Evolutionary conservation across 2,888 invertebrate species (phyloP), one percentile per base, ranked within the genome.

Genomic region (Zhuqinia jingwanae): DNA sequence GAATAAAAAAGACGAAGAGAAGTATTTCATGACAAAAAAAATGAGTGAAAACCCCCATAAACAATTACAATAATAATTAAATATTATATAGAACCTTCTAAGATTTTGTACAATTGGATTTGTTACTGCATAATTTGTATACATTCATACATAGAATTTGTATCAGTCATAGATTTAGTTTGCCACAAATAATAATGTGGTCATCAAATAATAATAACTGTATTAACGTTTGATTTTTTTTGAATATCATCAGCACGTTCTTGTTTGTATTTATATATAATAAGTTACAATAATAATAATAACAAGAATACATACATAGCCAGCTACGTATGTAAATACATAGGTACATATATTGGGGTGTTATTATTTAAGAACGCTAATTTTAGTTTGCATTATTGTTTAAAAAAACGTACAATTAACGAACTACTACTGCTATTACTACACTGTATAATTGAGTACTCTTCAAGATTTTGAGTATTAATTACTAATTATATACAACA

Each of bases 1-100:
- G n/a, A n/a, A n/a, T n/a, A n/a, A n/a, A n/a, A n/a, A n/a, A n/a
- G n/a, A n/a, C n/a, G n/a, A n/a, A n/a, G n/a, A n/a, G n/a, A n/a
- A 80, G 47, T 78, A 79, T 79, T 79, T 81, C 87, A 87, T 79
- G 85, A 87, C 85, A 80, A 79, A 79, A 20, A 2, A 36, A 17
- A n/a, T n/a, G n/a, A n/a, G n/a, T n/a, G n/a, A n/a, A n/a, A n/a
- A n/a, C n/a, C n/a, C n/a, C n/a, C n/a, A n/a, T n/a, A n/a, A n/a
- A n/a, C n/a, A n/a, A n/a, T n/a, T n/a, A n/a, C n/a, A n/a, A n/a
- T n/a, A n/a, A n/a, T n/a, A n/a, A n/a, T n/a, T n/a, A n/a, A n/a
- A n/a, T n/a, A n/a, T n/a, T n/a, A n/a, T n/a, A n/a, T n/a, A n/a
- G n/a, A n/a, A n/a, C n/a, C n/a, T n/a, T n/a, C n/a, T 83, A 83